These are phyloP conservation scores for Semicossyphus pulcher DNA, from an alignment of 2,113 vertebrate genomes.

Conservation along the genomic window DNA sequence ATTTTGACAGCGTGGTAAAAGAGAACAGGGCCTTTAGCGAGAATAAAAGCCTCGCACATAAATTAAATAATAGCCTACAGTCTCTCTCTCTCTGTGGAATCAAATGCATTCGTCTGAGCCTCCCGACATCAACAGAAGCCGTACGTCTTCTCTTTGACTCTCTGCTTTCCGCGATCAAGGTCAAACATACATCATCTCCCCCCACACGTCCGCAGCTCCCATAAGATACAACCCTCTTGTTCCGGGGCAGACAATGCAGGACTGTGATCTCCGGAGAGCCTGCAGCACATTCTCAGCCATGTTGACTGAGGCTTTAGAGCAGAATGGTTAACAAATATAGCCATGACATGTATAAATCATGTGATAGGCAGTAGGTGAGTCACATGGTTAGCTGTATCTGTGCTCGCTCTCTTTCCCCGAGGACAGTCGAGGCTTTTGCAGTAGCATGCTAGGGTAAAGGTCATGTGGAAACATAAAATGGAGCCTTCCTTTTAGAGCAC, in stretches of 20 bases:
- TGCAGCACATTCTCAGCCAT: slow-evolving; percentile 19
- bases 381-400: slow-evolving; percentile 14
- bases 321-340: slow-evolving; percentile 52
- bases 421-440: slow-evolving; percentile 2
- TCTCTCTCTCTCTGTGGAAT: slow-evolving; percentile 9
- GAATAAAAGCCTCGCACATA: background rate
- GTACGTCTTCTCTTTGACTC: background rate
- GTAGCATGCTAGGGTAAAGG: background rate
- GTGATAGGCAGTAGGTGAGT: slow-evolving; percentile 21
- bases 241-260: slow-evolving; percentile 20
- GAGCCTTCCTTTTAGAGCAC: background rate
- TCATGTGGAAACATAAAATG: background rate
- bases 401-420: background rate
- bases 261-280: slow-evolving; percentile 24
- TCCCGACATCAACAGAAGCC: slow-evolving; percentile 9
- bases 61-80: background rate
- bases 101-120: background rate
- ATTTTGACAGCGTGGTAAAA: background rate
- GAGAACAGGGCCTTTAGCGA: background rate
- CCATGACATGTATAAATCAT: slow-evolving; percentile 66
- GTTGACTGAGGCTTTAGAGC: slow-evolving; percentile 13
- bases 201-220: background rate
- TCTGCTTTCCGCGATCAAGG: slow-evolving; percentile 22
- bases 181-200: slow-evolving; percentile 12
- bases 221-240: background rate